phyloP scores from a whole-genome alignment of 2,113 vertebrate genomes.

The Gnathonemus echidnorhynchus region DNA sequence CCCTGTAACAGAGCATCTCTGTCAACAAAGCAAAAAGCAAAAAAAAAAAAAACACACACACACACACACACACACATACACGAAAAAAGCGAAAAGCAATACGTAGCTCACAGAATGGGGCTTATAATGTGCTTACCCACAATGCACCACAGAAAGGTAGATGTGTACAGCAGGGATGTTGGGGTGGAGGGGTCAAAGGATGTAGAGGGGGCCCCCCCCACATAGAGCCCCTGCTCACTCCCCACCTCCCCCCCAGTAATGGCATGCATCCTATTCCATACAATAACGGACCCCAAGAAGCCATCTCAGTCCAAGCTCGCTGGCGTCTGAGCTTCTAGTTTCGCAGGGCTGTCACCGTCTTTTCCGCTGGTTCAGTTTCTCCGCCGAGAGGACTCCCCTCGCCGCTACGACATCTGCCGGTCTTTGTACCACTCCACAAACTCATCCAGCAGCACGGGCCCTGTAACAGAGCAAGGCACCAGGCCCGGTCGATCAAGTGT shows the following conservation, averaged over 20 bases:
- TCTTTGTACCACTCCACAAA: constrained; percentile 99
- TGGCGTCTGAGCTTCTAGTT: constrained; percentile 68
- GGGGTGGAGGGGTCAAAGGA: background rate
- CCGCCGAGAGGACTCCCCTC: constrained; percentile 35
- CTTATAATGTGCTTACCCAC: constrained; percentile 71
- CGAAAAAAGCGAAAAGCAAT: constrained; percentile 58
- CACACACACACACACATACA: constrained; percentile 70
- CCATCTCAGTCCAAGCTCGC: constrained; percentile 55
- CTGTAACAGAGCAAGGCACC: constrained; percentile 53
- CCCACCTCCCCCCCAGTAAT: constrained; percentile 47
- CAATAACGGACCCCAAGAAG: constrained; percentile 61
- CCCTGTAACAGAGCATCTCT: background rate
- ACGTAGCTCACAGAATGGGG: constrained; percentile 92
- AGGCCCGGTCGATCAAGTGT: background rate
- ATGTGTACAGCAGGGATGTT: constrained; percentile 58
- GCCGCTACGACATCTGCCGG: constrained; percentile 89
- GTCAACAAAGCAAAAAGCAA: background rate
- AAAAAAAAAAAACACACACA: constrained; percentile 28
- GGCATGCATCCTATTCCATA: constrained; percentile 71
- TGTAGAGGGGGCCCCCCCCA: background rate
- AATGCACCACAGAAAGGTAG: constrained; percentile 73
- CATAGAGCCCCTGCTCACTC: constrained; percentile 12
- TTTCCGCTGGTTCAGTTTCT: constrained; percentile 8
- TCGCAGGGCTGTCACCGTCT: constrained; percentile 50
- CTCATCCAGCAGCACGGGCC: constrained; percentile 98